These are phyloP conservation scores for Tenualosa ilisha DNA, from an alignment of 2,797 vertebrate species.

Conservation along the genomic window DNA sequence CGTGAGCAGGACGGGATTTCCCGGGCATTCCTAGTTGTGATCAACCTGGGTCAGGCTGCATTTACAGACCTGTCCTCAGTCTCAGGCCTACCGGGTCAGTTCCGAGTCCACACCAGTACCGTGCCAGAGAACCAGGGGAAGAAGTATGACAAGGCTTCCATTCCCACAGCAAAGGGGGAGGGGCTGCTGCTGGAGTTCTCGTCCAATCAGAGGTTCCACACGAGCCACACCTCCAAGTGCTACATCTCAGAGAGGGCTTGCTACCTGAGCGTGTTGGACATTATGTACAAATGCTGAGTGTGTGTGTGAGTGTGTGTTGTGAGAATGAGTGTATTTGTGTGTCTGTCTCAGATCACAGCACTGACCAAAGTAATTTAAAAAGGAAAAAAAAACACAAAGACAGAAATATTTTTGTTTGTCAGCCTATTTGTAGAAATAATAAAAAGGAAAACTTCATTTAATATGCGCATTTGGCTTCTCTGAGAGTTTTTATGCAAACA, in stretches of 20 bases:
- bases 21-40: slow-evolving; percentile 82
- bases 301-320: slow-evolving; percentile 3
- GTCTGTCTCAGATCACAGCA: background rate
- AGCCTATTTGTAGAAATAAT: background rate
- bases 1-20: slow-evolving; percentile 87
- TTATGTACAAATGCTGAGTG: slow-evolving; percentile 84
- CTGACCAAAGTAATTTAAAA: background rate
- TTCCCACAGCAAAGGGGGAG: slow-evolving; percentile 79
- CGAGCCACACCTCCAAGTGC: slow-evolving; percentile 71
- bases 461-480: background rate
- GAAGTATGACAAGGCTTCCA: slow-evolving; percentile 61
- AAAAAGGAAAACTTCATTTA: background rate
- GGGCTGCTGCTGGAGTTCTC: slow-evolving; percentile 86
- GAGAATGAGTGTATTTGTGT: background rate
- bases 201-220: slow-evolving; percentile 71
- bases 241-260: slow-evolving; percentile 89
- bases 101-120: slow-evolving; percentile 81
- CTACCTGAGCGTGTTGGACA: slow-evolving; percentile 77
- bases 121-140: slow-evolving; percentile 54
- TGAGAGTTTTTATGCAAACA: background rate
- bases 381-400: background rate
- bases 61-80: slow-evolving; percentile 73
- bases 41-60: slow-evolving; percentile 83
- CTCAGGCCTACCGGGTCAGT: slow-evolving; percentile 72
- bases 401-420: background rate